Evolutionary conservation across 2,888 invertebrate genomes (phyloP).

Genomic region (Oeneis ivallda): DNA sequence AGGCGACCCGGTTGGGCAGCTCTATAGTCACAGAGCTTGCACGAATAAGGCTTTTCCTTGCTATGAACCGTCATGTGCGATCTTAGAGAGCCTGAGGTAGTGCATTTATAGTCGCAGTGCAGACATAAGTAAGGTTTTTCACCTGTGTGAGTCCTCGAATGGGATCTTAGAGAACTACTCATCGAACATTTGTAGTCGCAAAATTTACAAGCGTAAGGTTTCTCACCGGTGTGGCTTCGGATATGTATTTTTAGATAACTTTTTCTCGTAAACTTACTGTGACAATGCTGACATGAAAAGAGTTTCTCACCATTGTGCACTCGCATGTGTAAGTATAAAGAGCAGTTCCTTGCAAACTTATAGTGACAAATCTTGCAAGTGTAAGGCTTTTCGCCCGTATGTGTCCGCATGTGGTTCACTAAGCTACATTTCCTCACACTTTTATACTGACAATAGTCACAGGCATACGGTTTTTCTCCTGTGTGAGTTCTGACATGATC

Average conservation of each 20-base stretch:
- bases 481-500: slow-evolving; percentile 8
- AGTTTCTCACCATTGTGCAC: too few relatives aligned
- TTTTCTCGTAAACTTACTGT: background rate
- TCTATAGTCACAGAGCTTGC: background rate
- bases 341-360: background rate
- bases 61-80: background rate
- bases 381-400: slow-evolving; percentile 18
- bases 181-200: background rate
- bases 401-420: background rate
- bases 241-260: background rate
- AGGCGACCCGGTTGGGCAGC: too few relatives aligned
- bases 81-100: background rate
- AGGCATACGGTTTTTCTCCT: background rate
- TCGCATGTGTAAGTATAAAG: too few relatives aligned
- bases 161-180: background rate
- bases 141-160: background rate
- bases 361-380: background rate
- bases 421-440: background rate
- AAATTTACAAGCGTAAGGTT: background rate
- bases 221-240: background rate
- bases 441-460: slow-evolving; percentile 1
- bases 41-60: background rate
- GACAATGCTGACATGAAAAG: background rate
- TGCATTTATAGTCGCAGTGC: background rate
- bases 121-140: background rate